Evolutionary conservation across 2,888 invertebrate species (phyloP), one percentile per base, ranked within the genome.

Genomic region (Anorthoa munda): DNA sequence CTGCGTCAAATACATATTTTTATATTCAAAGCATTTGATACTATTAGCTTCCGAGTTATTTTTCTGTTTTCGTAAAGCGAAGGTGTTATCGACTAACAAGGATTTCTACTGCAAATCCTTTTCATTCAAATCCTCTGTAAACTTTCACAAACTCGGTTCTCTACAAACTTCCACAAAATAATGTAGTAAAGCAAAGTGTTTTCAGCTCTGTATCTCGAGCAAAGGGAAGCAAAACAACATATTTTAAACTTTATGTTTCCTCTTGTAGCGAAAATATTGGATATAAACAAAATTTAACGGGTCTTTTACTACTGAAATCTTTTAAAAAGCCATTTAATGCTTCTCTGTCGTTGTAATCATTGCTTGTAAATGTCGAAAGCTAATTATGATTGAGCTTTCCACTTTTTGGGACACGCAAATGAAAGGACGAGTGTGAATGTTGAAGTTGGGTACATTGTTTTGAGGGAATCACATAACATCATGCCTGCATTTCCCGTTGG

Each of bases 161-260:
- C 21, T 50, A 31, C 17, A 15, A 75, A 51, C n/a, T 50, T 68
- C 9, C 61, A 50, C 50, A 56, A 61, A 65, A 65, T 46, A 65
- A 60, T 61, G 17, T 61, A 26, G 17, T 45, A 12, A 1, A 39
- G 48, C 59, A 60, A 64, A 64, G 26, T 55, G 59, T 59, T 59
- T 74, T 48, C 31, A 46, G 23, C 48, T 39, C 26, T 45, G 18
- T 75, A 75, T 81, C 77, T 31, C 26, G 12, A n/a, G n/a, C 59
- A 13, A 55, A 59, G 13, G 77, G 65, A 77, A 80, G 65, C 45
- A 50, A 59, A 82, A 60, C 63, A 79, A 71, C 82, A 74, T 79
- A 77, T 72, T 82, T 80, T 68, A 77, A 72, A 78, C 72, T 66
- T 82, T 58, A 80, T 82, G 67, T 55, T 72, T 80, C 80, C 82